Conservation (phyloP, 2,113 vertebrate genomes). For the Dinomys branickii region DNA sequence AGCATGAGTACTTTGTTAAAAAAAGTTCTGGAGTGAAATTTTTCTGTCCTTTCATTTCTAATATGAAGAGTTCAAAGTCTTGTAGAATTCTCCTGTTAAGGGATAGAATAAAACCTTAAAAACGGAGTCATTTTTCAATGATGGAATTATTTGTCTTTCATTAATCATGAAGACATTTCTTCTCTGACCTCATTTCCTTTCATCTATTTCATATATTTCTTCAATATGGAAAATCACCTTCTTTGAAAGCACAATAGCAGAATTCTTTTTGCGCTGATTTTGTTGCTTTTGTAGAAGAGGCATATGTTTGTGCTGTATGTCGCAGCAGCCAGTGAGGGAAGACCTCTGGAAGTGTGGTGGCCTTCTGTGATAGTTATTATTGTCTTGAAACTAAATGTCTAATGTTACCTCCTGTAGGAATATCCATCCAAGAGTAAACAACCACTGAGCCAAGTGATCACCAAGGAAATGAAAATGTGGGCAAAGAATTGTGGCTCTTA, state of each 20-base stretch:
- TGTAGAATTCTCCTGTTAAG: constrained; percentile 51
- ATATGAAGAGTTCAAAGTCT: constrained; percentile 52
- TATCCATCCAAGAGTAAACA: not conserved
- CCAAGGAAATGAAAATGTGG: not conserved
- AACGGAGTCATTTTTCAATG: constrained; percentile 68
- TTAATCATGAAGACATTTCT: constrained; percentile 74
- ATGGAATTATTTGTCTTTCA: constrained; percentile 71
- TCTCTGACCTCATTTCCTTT: constrained; percentile 73
- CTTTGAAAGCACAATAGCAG: constrained; percentile 62
- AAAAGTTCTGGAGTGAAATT: constrained; percentile 53
- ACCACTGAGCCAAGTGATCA: not conserved
- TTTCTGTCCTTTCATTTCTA: constrained; percentile 54
- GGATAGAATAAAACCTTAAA: constrained; percentile 72
- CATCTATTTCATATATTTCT: constrained; percentile 71
- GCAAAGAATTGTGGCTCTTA: not conserved
- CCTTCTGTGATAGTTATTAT: not conserved
- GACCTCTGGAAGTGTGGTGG: not conserved
- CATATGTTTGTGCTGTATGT: constrained; percentile 33
- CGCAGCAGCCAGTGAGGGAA: not conserved
- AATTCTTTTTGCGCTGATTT: constrained; percentile 3
- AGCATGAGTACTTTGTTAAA: constrained; percentile 37
- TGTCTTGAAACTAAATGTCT: constrained; percentile 56
- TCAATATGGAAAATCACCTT: constrained; percentile 44
- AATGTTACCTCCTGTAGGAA: not conserved
- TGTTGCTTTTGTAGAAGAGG: constrained; percentile 43